phyloP scores from a whole-genome alignment of 1,140 invertebrate species.

The Drosophila obscura region DNA sequence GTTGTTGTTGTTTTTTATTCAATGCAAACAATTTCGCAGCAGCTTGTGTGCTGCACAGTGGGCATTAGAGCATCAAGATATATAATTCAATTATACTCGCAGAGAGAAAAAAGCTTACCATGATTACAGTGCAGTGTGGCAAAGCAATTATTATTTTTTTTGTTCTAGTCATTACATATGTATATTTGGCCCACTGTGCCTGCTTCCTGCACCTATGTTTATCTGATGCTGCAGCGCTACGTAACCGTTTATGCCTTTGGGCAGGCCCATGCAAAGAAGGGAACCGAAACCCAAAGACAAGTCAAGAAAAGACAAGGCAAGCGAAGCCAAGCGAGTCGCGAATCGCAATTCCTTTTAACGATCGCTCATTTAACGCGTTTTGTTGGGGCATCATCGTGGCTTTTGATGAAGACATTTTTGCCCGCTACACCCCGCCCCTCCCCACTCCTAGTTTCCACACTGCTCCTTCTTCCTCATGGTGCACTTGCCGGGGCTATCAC shows the following conservation, averaged over 20 bases:
- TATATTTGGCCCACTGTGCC: conserved; percentile 31
- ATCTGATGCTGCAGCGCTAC: conserved; percentile 33
- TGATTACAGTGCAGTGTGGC: no score
- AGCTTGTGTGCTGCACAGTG: conserved; percentile 34
- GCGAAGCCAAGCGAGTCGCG: conserved; percentile 46
- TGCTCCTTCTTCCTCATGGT: background rate
- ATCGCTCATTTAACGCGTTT: conserved; percentile 81
- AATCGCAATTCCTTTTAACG: conserved; percentile 73
- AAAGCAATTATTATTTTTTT: background rate
- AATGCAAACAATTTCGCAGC: conserved; percentile 49
- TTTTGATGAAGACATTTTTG: conserved; percentile 76
- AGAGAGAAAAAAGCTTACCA: background rate
- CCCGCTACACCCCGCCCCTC: no score
- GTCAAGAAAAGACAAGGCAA: conserved; percentile 2
- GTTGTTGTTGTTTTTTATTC: conserved; percentile 34
- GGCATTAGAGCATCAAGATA: background rate
- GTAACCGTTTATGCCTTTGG: conserved; percentile 55
- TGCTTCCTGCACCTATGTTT: conserved; percentile 32
- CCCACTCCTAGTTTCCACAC: conserved; percentile 35
- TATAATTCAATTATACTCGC: background rate
- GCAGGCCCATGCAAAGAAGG: conserved; percentile 39
- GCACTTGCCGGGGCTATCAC: no score
- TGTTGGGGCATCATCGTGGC: conserved; percentile 50
- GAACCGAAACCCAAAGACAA: conserved; percentile 38
- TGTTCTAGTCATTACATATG: no score